phyloP scores from a whole-genome alignment of 2,888 invertebrate species.

The Melipona bicolor region DNA sequence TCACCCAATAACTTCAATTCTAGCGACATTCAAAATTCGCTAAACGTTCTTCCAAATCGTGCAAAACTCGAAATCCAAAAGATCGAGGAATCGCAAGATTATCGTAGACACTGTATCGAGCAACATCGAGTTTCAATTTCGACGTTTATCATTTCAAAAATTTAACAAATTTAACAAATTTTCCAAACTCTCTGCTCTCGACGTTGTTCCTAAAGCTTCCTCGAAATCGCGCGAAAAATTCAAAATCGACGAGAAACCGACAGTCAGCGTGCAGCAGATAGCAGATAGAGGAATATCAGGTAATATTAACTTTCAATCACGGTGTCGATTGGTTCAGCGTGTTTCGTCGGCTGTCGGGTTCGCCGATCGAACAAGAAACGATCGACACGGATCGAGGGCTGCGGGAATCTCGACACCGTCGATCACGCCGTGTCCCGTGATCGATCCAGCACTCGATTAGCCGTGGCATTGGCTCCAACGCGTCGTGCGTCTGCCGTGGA shows the following conservation, averaged over 20 bases:
- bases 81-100: too few species aligned
- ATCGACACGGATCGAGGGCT: slow-evolving; percentile 7
- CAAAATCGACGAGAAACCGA: not conserved
- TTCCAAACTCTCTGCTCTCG: too few species aligned
- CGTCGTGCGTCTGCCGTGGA: slow-evolving; percentile 54
- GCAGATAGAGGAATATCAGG: not conserved
- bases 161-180: too few species aligned
- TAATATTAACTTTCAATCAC: not conserved
- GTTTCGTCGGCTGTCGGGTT: not conserved
- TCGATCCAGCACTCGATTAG: slow-evolving; percentile 60
- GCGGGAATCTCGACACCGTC: not conserved
- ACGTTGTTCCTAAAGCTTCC: too few species aligned
- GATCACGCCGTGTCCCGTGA: slow-evolving; percentile 32
- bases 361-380: not conserved
- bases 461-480: slow-evolving; percentile 67
- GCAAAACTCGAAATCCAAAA: too few species aligned
- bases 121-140: too few species aligned
- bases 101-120: too few species aligned
- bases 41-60: too few species aligned
- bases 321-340: not conserved
- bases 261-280: not conserved
- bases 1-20: too few species aligned
- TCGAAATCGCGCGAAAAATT: too few species aligned
- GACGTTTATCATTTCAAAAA: too few species aligned
- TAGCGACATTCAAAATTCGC: too few species aligned